A percentile compares a stretch with the other conserved stretches of the same genome.
These are phyloP conservation scores for Neelides sp. DNA, from an alignment of 1,140 invertebrate genomes.

Conservation along the genomic window DNA sequence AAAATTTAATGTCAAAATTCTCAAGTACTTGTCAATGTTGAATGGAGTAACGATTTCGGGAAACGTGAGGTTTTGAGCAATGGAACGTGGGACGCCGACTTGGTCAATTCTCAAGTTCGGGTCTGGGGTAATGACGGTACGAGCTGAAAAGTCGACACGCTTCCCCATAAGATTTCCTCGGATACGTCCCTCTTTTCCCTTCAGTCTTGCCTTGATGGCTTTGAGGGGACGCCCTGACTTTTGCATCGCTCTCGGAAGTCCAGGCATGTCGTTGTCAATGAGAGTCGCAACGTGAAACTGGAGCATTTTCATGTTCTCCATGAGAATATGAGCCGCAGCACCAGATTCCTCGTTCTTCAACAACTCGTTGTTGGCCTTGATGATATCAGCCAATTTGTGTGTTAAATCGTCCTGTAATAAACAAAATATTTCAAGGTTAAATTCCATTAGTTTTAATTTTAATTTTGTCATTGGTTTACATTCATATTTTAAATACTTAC, in stretches of 20 bases:
- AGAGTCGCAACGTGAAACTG: slow-evolving; percentile 98
- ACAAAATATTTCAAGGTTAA: slow-evolving; percentile 12
- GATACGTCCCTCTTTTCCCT: slow-evolving; percentile 95
- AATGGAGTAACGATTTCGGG: slow-evolving; percentile 99
- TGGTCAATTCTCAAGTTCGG: slow-evolving; percentile 97
- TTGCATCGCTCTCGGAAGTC: slow-evolving; percentile 92
- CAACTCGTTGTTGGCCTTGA: slow-evolving; percentile 97
- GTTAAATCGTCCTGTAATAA: slow-evolving; percentile 85
- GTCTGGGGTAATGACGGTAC: slow-evolving; percentile 99
- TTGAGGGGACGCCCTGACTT: slow-evolving; percentile 98
- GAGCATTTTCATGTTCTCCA: slow-evolving; percentile 94
- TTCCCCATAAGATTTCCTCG: slow-evolving; percentile 99
- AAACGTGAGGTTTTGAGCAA: slow-evolving; percentile 98
- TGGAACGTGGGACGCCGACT: slow-evolving; percentile 94
- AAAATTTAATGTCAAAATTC: neutral
- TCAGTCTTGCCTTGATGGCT: slow-evolving; percentile 81
- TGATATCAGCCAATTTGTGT: slow-evolving; percentile 96
- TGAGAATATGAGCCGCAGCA: slow-evolving; percentile 89
- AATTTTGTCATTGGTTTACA: too few species aligned
- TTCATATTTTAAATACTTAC: too few species aligned
- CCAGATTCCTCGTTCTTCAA: slow-evolving; percentile 88
- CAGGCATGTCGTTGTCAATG: slow-evolving; percentile 97
- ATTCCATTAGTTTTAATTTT: neutral
- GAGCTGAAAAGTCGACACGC: slow-evolving; percentile 97
- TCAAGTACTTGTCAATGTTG: slow-evolving; percentile 78